Conservation (phyloP, 2,888 invertebrate species). For the Melinopterus prodromus region DNA sequence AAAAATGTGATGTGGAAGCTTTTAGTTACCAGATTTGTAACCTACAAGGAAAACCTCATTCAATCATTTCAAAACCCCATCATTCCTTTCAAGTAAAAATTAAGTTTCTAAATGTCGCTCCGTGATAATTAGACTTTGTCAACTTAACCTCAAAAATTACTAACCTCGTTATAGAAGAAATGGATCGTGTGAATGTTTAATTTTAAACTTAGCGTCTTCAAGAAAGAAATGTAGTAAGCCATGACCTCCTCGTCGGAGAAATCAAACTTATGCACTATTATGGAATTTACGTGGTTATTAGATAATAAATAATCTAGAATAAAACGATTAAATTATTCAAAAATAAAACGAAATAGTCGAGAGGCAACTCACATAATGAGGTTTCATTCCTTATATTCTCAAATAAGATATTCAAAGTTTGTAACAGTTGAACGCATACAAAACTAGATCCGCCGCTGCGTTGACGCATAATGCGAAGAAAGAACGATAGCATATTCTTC, state of each 20-base stretch:
- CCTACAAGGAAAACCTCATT: too few relatives aligned
- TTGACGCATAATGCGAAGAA: constrained; percentile 96
- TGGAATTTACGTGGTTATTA: constrained; percentile 99
- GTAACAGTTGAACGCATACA: constrained; percentile 97
- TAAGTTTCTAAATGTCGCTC: too few relatives aligned
- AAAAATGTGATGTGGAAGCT: not conserved
- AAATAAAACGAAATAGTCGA: not conserved
- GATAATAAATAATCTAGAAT: constrained; percentile 96
- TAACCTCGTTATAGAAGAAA: constrained; percentile 99
- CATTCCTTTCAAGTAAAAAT: too few relatives aligned
- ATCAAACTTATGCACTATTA: constrained; percentile 99
- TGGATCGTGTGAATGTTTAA: constrained; percentile 98
- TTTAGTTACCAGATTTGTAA: too few relatives aligned
- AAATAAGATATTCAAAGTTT: constrained; percentile 98
- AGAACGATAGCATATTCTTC: constrained; percentile 99
- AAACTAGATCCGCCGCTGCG: constrained; percentile 92
- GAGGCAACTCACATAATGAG: constrained; percentile 86
- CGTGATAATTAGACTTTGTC: not conserved
- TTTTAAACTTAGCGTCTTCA: constrained; percentile 97
- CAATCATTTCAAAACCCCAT: too few relatives aligned
- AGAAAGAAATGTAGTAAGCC: constrained; percentile 99
- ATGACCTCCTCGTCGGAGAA: constrained; percentile 99
- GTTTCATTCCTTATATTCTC: constrained; percentile 99
- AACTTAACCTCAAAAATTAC: constrained; percentile 42
- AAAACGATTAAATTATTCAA: constrained; percentile 39